These are phyloP conservation scores for Ascaphus truei DNA, from an alignment of 2,113 vertebrate species.

Conservation along the genomic window DNA sequence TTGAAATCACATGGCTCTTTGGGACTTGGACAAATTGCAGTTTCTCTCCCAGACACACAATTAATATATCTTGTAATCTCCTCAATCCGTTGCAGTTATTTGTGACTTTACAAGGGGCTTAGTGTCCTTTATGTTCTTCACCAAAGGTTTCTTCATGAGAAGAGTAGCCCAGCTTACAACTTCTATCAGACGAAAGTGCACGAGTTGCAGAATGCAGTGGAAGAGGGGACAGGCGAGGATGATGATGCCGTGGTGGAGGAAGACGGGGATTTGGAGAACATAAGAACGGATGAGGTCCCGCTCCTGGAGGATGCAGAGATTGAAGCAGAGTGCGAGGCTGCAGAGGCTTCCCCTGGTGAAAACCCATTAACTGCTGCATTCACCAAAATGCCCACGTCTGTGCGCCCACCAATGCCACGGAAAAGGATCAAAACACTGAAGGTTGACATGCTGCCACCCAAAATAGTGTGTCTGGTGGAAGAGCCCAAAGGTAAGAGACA, in stretches of 20 bases:
- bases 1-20: too few relatives aligned
- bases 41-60: too few relatives aligned
- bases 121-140: too few relatives aligned
- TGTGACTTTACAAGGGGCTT: too few relatives aligned
- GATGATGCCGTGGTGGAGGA: conserved; percentile 43
- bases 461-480: conserved; percentile 67
- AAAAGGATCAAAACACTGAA: conserved; percentile 67
- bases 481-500: conserved; percentile 61
- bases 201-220: conserved; percentile 55
- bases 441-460: conserved; percentile 68
- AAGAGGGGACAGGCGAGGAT: conserved; percentile 41
- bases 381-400: conserved; percentile 42
- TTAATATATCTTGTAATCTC: too few relatives aligned
- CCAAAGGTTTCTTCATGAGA: conserved; percentile 69
- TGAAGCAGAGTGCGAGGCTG: conserved; percentile 48
- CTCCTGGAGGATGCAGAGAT: conserved; percentile 36
- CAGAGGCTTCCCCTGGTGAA: conserved; percentile 40
- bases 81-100: too few relatives aligned
- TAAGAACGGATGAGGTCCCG: background rate
- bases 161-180: conserved; percentile 61
- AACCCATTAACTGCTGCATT: conserved; percentile 33
- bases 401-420: conserved; percentile 50
- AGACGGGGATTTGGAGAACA: conserved; percentile 33
- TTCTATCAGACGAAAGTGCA: conserved; percentile 65
- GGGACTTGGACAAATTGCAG: too few relatives aligned